Evolutionary conservation across 2,888 invertebrate species (phyloP).

Genomic region (Trilocha varians): DNA sequence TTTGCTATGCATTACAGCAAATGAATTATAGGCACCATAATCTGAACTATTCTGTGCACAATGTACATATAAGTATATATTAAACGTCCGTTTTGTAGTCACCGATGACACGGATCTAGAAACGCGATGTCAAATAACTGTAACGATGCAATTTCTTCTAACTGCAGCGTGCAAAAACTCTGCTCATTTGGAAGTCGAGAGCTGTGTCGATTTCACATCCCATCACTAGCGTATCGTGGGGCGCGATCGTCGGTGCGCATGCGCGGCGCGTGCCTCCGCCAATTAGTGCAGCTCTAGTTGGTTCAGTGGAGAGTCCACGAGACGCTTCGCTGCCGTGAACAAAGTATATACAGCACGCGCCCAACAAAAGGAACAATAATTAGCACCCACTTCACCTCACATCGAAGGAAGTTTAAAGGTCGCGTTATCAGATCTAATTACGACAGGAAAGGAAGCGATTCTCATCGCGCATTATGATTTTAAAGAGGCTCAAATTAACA

Average conservation of each 20-base stretch:
- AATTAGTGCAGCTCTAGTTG: conserved; percentile 73
- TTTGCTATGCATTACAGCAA: conserved; percentile 35
- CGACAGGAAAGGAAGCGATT: conserved; percentile 51
- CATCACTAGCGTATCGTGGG: conserved; percentile 59
- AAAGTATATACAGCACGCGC: conserved; percentile 27
- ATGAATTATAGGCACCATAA: background rate
- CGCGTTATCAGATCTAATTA: conserved; percentile 66
- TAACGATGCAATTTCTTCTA: conserved; percentile 44
- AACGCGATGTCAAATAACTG: conserved; percentile 39
- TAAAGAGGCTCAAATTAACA: conserved; percentile 55
- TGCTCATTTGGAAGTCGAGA: conserved; percentile 52
- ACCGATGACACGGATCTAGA: no score
- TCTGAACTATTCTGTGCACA: no score
- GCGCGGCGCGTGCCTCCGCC: conserved; percentile 66
- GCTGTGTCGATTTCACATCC: conserved; percentile 65
- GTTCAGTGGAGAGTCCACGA: conserved; percentile 51
- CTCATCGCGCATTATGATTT: conserved; percentile 61
- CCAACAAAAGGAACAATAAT: conserved; percentile 25
- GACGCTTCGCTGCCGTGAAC: conserved; percentile 49
- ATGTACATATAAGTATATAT: no score
- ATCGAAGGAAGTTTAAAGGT: conserved; percentile 65
- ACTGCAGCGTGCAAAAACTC: conserved; percentile 49
- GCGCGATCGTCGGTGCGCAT: conserved; percentile 35
- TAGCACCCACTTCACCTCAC: conserved; percentile 49
- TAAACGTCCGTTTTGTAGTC: no score